Evolutionary conservation across 2,888 invertebrate species (phyloP), one percentile per base, ranked within the genome.

Genomic region (Andrena chrysosceles): DNA sequence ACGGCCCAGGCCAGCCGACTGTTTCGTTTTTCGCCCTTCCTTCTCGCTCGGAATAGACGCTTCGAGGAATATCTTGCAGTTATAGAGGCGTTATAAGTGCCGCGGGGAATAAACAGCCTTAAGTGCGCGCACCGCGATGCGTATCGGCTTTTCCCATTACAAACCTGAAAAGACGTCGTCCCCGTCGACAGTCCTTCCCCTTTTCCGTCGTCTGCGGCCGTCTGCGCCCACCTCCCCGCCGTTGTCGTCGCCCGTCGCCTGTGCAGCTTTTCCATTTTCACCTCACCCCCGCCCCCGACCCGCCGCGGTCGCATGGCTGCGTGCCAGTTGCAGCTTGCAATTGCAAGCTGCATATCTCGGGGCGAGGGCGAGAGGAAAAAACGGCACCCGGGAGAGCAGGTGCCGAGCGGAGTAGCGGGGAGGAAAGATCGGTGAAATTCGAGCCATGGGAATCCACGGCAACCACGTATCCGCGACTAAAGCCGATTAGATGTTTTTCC

Each of bases 131-230:
- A 89, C 86, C 85, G 89, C 91, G 92, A 93, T 92, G 91, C 91
- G 90, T 93, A 93, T 93, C 93, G 91, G 90, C 89, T 90, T 93
- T 91, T 92, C 91, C 91, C 90, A 93, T 93, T 93, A 93, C 90
- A 87, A 89, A 88, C 88, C 87, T 90, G 90, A 92, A 92, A 91
- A 86, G 91, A 84, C 89, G 90, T 78, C 86, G 85, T 74, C 75
- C 76, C 73, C 81, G 72, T 69, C 76, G 74, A 79, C 80, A 73
- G 73, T 82, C 85, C 69, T 23, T 77, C 63, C 78, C 64, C 56
- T 71, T 83, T 76, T 63, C 64, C 49, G 33, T 54, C 75, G 74
- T 69, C 75, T 64, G 16, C 67, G 71, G 8, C 62, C 35, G 48
- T 42, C 72, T 62, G 31, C 78, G 60, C 29, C 56, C 52, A 31